phyloP scores from a whole-genome alignment of 1,140 invertebrate species.

The Melipona quadrifasciata region DNA sequence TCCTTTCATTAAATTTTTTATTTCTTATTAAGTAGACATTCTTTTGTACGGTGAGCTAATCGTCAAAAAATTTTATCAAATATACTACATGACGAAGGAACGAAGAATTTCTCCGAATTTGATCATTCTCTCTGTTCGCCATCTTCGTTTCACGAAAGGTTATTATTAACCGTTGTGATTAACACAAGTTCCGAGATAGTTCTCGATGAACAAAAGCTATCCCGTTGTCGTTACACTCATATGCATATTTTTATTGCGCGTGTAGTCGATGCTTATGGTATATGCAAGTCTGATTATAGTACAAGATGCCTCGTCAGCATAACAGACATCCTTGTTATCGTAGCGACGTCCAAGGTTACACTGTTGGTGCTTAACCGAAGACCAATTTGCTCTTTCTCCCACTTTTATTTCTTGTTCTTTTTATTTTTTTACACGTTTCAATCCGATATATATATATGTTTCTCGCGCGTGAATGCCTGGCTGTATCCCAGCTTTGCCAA shows the following conservation, averaged over 20 bases:
- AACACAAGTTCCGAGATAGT: neutral
- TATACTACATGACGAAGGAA: neutral
- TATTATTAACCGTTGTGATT: too few species aligned
- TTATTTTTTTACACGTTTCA: neutral
- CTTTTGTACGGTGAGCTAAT: neutral
- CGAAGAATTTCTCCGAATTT: neutral
- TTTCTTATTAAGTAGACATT: neutral
- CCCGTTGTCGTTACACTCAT: conserved; percentile 14
- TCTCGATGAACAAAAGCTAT: conserved; percentile 14
- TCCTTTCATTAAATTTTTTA: neutral
- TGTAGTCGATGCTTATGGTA: conserved; percentile 45
- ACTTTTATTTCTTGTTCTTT: neutral
- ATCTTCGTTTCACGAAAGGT: neutral
- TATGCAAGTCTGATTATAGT: conserved; percentile 61
- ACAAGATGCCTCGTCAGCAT: conserved; percentile 73
- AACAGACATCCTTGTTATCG: conserved; percentile 76
- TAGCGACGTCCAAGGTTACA: conserved; percentile 68
- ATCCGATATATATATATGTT: neutral
- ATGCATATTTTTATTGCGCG: conserved; percentile 57
- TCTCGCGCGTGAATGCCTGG: neutral
- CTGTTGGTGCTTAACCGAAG: conserved; percentile 36
- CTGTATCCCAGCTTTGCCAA: neutral
- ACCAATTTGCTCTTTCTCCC: conserved; percentile 34
- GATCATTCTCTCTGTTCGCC: neutral
- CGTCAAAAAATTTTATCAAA: neutral